Percentiles rank a stretch among this genome's conserved stretches.
phyloP scores from a whole-genome alignment of 1,140 invertebrate genomes.

The Listronotus oregonensis region DNA sequence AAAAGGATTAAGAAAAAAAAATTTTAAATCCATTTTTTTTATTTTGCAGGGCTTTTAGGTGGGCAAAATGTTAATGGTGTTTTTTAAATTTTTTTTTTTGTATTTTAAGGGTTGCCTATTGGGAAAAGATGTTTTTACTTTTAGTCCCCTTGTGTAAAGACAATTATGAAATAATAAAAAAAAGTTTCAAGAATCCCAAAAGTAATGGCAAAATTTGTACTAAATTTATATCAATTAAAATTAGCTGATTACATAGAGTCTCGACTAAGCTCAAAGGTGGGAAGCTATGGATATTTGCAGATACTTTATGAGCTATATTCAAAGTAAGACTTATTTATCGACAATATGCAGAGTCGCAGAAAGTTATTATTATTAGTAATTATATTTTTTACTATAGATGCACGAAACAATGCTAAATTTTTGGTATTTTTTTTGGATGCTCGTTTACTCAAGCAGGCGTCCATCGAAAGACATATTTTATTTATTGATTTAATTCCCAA shows the following conservation, averaged over 20 bases:
- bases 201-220: conserved; percentile 97
- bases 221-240: conserved; percentile 94
- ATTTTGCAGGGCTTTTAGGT: too few species aligned
- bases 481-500: too few species aligned
- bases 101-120: conserved; percentile 67
- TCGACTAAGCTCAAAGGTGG: conserved; percentile 76
- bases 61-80: too few species aligned
- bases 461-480: too few species aligned
- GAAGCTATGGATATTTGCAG: conserved; percentile 85
- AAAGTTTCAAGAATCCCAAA: conserved; percentile 97
- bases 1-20: too few species aligned
- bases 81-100: conserved; percentile 28
- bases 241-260: conserved; percentile 85
- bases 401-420: too few species aligned
- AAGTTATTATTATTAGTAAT: too few species aligned
- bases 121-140: conserved; percentile 88
- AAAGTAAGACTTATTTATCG: conserved; percentile 60
- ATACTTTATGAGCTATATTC: conserved; percentile 89
- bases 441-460: too few species aligned
- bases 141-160: conserved; percentile 89
- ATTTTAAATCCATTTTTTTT: too few species aligned
- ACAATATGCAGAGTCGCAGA: too few species aligned
- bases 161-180: conserved; percentile 86
- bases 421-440: too few species aligned
- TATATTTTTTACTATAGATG: too few species aligned